Percentiles rank a stretch among this genome's conserved stretches.
These are phyloP conservation scores for Chlorops oryzae DNA, from an alignment of 1,140 invertebrate genomes.

Conservation along the genomic window DNA sequence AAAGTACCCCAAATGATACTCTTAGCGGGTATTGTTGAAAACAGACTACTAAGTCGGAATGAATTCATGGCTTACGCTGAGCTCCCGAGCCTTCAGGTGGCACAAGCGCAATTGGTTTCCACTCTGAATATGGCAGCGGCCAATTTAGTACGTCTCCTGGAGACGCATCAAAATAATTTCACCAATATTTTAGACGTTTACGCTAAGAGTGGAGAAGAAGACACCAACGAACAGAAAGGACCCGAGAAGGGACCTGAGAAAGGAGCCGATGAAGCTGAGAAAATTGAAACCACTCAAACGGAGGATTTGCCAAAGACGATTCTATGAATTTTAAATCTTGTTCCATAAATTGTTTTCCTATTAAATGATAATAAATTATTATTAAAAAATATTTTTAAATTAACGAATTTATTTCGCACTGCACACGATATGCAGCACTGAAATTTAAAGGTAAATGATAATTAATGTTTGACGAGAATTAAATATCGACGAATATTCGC, in stretches of 20 bases:
- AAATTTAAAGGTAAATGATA: too few relatives aligned
- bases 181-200: slow-evolving; percentile 58
- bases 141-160: slow-evolving; percentile 59
- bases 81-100: slow-evolving; percentile 56
- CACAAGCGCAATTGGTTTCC: slow-evolving; percentile 58
- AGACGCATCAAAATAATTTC: slow-evolving; percentile 59
- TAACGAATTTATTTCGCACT: too few relatives aligned
- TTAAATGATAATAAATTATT: too few relatives aligned
- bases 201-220: slow-evolving; percentile 34
- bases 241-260: slow-evolving; percentile 3
- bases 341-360: too few relatives aligned
- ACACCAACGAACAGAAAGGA: slow-evolving; percentile 3
- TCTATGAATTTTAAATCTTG: too few relatives aligned
- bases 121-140: slow-evolving; percentile 58
- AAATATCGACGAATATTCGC: background rate
- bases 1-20: slow-evolving; percentile 59
- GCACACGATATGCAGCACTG: too few relatives aligned
- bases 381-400: too few relatives aligned
- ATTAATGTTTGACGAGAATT: too few relatives aligned
- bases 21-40: slow-evolving; percentile 63
- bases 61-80: slow-evolving; percentile 59
- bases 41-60: slow-evolving; percentile 58
- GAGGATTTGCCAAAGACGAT: too few relatives aligned
- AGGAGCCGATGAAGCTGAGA: too few relatives aligned
- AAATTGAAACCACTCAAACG: too few relatives aligned